Percentiles rank a stretch among this genome's conserved stretches.
phyloP scores from a whole-genome alignment of 2,888 invertebrate species.

The Sclerodermus sp. region DNA sequence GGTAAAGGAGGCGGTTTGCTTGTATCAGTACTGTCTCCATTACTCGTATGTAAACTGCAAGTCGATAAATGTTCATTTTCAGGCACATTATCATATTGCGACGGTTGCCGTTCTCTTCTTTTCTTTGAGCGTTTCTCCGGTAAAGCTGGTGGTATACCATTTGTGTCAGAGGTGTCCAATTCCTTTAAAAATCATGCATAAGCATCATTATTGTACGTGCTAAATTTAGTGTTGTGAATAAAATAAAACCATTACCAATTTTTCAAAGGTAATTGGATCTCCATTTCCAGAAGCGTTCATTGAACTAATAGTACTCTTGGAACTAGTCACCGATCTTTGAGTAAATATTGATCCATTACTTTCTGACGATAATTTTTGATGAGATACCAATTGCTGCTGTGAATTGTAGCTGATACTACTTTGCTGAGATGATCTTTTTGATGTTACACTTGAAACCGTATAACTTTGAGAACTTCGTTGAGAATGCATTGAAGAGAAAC shows the following conservation, averaged over 20 bases:
- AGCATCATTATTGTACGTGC: no score
- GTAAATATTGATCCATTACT: constrained; percentile 48
- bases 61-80: constrained; percentile 59
- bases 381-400: constrained; percentile 48
- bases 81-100: constrained; percentile 74
- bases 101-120: constrained; percentile 64
- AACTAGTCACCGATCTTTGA: constrained; percentile 45
- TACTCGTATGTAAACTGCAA: constrained; percentile 52
- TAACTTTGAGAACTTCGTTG: constrained; percentile 65
- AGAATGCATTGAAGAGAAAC: constrained; percentile 68
- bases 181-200: no score
- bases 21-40: constrained; percentile 61
- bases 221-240: constrained; percentile 13
- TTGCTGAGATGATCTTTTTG: constrained; percentile 66
- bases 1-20: constrained; percentile 85
- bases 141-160: constrained; percentile 62
- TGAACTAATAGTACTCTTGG: constrained; percentile 41
- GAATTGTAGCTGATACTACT: constrained; percentile 60
- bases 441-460: constrained; percentile 56
- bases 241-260: constrained; percentile 45
- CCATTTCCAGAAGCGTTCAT: constrained; percentile 40
- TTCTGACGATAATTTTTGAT: constrained; percentile 46
- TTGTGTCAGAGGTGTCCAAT: constrained; percentile 26
- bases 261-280: constrained; percentile 46
- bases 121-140: constrained; percentile 64